These are phyloP conservation scores for Lacanobia oleracea DNA, from an alignment of 2,888 invertebrate species.

Conservation along the genomic window DNA sequence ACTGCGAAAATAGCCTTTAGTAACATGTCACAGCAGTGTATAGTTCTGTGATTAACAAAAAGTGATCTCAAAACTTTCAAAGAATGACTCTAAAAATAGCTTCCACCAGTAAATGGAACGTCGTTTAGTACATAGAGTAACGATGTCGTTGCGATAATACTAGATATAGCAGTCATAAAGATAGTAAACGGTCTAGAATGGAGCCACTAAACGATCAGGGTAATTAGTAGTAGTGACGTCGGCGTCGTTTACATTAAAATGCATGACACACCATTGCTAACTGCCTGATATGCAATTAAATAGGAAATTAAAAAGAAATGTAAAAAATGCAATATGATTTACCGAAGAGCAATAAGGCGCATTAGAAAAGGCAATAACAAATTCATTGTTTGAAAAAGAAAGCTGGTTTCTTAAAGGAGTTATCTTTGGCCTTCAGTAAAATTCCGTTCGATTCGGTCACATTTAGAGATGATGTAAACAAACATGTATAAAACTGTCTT, in stretches of 20 bases:
- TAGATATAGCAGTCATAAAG: constrained; percentile 32
- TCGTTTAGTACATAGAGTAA: not conserved
- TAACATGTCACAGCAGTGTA: too few species aligned
- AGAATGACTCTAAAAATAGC: not conserved
- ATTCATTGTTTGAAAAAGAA: not conserved
- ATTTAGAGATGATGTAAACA: constrained; percentile 19
- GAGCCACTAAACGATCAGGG: constrained; percentile 38
- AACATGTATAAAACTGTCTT: constrained; percentile 21
- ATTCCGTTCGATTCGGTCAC: not conserved
- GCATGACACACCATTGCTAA: constrained; percentile 45
- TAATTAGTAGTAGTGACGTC: constrained; percentile 42
- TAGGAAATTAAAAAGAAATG: not conserved
- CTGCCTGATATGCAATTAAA: not conserved
- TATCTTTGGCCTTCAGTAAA: not conserved
- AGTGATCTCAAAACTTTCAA: accelerated
- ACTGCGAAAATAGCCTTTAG: too few species aligned
- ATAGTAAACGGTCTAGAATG: constrained; percentile 39
- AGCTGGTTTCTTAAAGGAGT: not conserved
- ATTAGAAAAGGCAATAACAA: not conserved
- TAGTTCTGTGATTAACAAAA: too few species aligned
- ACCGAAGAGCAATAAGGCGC: not conserved
- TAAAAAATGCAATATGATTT: not conserved
- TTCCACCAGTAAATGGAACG: not conserved
- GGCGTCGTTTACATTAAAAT: constrained; percentile 41
- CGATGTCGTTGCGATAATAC: constrained; percentile 7